Base-by-base conservation (phyloP, 2,113 vertebrate genomes). In the Catharus minimus region DNA sequence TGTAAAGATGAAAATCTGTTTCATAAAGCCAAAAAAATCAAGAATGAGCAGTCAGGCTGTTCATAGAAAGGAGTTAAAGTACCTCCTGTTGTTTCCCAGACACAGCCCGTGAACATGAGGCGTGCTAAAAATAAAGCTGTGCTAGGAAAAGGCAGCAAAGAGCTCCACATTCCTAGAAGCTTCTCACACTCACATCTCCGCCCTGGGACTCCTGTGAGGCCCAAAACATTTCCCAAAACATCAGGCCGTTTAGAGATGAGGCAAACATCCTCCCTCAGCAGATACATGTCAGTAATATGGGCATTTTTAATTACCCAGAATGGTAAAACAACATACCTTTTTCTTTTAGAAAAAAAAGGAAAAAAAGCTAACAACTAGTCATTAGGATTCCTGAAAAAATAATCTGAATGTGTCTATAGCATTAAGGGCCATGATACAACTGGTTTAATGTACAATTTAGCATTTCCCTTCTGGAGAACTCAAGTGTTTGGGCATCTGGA, bases 91-190 rank as follows among this genome's bases (percentile, higher is more conserved):
- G 44, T 86, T 75, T 93, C 67, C 79, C 84, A 90, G 73, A 46
- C 5, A 23, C 0, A 3, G 50, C 49, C 47, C 62, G 80, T 88
- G 47, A 91, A 71, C 52, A 60, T 24, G 16, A 86, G 71, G 49
- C 58, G 1, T 4, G 30, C 61, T 91, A 84, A 94, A 94, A 95
- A 89, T 82, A 89, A 91, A 95, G 57, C 88, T 72, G 49, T 47
- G 26, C 44, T 52, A 75, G 66, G 69, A 81, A 87, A 93, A 82
- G 67, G 56, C 87, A 89, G 85, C 39, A 78, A 52, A 89, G 66
- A 21, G 5, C 61, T 94, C 78, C 44, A 52, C 82, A 64, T 94
- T 92, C 78, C 62, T 83, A 39, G 88, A 78, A 84, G 82, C 41
- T 91, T 89, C 88, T 91, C 74, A 75, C 78, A 84, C 72, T 82